Evolutionary conservation across 2,888 invertebrate species (phyloP).

Genomic region (Clivina fossor): DNA sequence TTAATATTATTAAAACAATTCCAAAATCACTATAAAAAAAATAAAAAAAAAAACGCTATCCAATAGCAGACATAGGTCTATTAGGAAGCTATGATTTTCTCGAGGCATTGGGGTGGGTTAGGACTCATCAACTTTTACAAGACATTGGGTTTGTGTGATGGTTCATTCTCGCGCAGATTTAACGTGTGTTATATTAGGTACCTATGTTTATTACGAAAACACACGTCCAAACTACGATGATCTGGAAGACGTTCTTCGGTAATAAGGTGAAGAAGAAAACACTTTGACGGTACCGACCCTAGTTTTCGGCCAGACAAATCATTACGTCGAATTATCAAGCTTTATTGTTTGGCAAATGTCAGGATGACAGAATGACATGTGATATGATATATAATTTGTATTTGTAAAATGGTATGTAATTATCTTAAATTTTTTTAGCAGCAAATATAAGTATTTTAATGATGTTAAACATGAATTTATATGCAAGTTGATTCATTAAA

Average conservation of each 20-base stretch:
- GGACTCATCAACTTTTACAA: slow-evolving; percentile 27
- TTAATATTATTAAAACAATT: slow-evolving; percentile 15
- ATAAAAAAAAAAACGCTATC: too few species aligned
- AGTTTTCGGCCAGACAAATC: too few species aligned
- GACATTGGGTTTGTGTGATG: too few species aligned
- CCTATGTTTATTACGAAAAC: not conserved
- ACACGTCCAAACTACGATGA: slow-evolving; percentile 13
- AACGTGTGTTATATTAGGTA: slow-evolving; percentile 11
- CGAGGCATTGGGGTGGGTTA: slow-evolving; percentile 32
- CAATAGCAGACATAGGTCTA: slow-evolving; percentile 28
- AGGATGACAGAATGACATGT: too few species aligned
- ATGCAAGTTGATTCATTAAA: too few species aligned
- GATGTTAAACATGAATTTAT: too few species aligned
- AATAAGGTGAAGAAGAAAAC: slow-evolving; percentile 45
- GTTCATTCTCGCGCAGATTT: slow-evolving; percentile 1
- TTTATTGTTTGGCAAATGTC: too few species aligned
- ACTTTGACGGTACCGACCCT: slow-evolving; percentile 44
- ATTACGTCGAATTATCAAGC: too few species aligned
- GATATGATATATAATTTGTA: too few species aligned
- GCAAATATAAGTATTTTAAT: too few species aligned
- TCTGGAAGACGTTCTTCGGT: slow-evolving; percentile 30
- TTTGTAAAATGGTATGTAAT: too few species aligned
- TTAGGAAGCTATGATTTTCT: slow-evolving; percentile 34
- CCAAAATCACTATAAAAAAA: slow-evolving; percentile 32
- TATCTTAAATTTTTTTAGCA: too few species aligned